phyloP scores from a whole-genome alignment of 2,113 vertebrate genomes.

The Sorex araneus region DNA sequence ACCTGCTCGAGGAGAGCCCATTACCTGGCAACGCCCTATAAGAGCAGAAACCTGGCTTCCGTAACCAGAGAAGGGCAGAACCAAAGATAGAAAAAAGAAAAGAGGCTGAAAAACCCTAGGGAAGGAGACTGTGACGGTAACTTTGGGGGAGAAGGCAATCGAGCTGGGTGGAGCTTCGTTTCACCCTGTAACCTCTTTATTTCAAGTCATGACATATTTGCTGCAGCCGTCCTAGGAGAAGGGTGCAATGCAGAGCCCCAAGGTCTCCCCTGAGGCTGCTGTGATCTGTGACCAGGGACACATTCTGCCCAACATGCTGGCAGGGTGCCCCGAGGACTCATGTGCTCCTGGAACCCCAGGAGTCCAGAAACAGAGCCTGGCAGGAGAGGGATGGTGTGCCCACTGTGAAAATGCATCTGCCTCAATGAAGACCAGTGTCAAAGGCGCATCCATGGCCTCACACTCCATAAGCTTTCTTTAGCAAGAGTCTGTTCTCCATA shows the following conservation, averaged over 20 bases:
- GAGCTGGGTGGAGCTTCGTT: too few species aligned
- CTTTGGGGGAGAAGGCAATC: not conserved
- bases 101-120: constrained; percentile 13
- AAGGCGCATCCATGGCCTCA: not conserved
- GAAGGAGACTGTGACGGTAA: not conserved
- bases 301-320: not conserved
- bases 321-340: too few species aligned
- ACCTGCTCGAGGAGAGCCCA: not conserved
- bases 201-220: not conserved
- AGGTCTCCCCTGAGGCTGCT: not conserved
- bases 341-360: not conserved
- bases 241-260: not conserved
- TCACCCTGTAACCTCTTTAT: too few species aligned
- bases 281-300: not conserved
- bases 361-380: not conserved
- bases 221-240: not conserved
- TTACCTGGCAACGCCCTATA: not conserved
- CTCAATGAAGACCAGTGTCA: not conserved
- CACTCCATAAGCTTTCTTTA: not conserved
- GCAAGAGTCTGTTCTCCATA: too few species aligned
- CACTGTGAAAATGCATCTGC: not conserved
- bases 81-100: not conserved
- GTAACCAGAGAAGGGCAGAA: not conserved
- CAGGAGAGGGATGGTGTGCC: not conserved
- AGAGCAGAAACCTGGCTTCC: not conserved